Evolutionary conservation across 2,888 invertebrate genomes (phyloP).

Genomic region (Cosmia trapezina): DNA sequence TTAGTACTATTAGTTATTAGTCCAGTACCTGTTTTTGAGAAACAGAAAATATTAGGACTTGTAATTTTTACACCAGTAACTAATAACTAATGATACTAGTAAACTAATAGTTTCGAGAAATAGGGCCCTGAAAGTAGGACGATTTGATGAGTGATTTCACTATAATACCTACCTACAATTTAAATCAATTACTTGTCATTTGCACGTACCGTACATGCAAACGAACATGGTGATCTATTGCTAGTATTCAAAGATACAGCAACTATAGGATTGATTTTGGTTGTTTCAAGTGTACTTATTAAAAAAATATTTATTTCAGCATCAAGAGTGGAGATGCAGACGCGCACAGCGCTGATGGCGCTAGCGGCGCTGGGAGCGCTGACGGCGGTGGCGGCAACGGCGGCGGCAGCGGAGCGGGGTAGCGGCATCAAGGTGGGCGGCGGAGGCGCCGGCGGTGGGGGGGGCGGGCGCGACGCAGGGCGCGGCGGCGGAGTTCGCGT

Average conservation of each 20-base stretch:
- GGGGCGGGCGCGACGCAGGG: constrained; percentile 79
- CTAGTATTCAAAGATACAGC: not conserved
- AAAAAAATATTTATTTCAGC: constrained; percentile 68
- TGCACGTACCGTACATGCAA: not conserved
- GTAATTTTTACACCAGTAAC: no score
- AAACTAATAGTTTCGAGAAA: no score
- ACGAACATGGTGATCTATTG: not conserved
- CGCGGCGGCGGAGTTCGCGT: constrained; percentile 84
- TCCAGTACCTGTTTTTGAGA: no score
- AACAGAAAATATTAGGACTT: no score
- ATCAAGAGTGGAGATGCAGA: constrained; percentile 87
- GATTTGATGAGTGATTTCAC: no score
- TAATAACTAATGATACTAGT: no score
- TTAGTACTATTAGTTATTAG: no score
- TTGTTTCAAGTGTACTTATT: not conserved
- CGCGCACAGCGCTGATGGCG: constrained; percentile 84
- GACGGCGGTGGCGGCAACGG: constrained; percentile 78
- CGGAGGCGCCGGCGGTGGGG: constrained; percentile 75
- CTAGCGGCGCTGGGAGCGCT: constrained; percentile 84
- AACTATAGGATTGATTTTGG: not conserved
- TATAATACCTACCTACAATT: no score
- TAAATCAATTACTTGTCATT: no score
- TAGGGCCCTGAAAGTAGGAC: no score
- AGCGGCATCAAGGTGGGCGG: constrained; percentile 85
- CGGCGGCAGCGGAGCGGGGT: constrained; percentile 82